Base-by-base conservation (phyloP, 2,113 vertebrate genomes). In the Mobula hypostoma region DNA sequence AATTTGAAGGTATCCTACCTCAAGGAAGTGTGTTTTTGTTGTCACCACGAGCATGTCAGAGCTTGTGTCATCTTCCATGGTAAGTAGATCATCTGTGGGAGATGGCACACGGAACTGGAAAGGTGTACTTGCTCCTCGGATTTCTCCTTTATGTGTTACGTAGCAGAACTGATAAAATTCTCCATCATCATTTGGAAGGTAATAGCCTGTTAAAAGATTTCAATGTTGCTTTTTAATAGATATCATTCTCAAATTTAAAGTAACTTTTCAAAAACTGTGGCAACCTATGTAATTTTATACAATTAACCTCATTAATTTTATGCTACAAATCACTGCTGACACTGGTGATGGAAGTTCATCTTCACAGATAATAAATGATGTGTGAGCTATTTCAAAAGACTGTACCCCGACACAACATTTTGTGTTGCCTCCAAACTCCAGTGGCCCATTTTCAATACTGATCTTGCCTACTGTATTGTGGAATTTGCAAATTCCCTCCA, bases 91-190 rank as follows among this genome's bases (percentile, higher is more conserved):
- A 94, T 99, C 99, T 94, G 98, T 96, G 72, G 98, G 98, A 95
- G 98, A 98, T 95, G 97, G 96, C 48, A 98, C 97, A 48, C 99
- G 98, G 94, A 99, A 99, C 96, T 98, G 98, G 95, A 99, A 99
- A n/a, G 99, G 99, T 3, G 98, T 99, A 95, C 99, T 99, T 92
- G 99, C 99, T 94, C 99, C 99, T 94, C 99, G 97, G 95, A 99
- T 99, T 96, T 99, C 99, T 95, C 99, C 99, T 97, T 99, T 99
- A 95, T 99, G 97, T 92, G 98, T 99, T 95, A 99, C 99, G 0
- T 99, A 99, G 95, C 99, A 99, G 96, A 99, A 99, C 97, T 99
- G 99, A 95, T 99, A 99, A 97, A 99, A 99, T 95, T 99, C 99
- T 6, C 98, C 98, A 70, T 99, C 99, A 63, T 99, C 98, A 94